Conservation (phyloP, 2,888 invertebrate genomes). For the Piscicola geometra region DNA sequence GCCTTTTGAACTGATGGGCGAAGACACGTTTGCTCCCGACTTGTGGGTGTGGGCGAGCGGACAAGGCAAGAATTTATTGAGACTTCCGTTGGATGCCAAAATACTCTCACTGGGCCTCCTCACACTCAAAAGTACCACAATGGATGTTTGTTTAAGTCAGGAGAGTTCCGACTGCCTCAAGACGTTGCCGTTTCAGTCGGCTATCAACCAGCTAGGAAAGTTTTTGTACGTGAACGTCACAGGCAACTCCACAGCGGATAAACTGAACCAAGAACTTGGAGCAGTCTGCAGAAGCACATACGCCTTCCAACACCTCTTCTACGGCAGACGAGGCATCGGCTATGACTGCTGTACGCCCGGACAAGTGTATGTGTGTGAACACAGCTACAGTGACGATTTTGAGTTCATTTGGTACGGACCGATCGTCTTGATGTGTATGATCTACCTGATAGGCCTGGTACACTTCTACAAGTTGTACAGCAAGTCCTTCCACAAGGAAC, state of each 20-base stretch:
- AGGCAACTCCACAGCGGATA: slow-evolving; percentile 17
- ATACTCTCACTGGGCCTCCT: slow-evolving; percentile 35
- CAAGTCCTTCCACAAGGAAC: slow-evolving; percentile 25
- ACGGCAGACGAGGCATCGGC: slow-evolving; percentile 31
- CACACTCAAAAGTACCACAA: slow-evolving; percentile 8
- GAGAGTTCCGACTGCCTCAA: slow-evolving; percentile 20
- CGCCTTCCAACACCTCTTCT: slow-evolving; percentile 34
- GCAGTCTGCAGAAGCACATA: slow-evolving; percentile 34
- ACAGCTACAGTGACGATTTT: slow-evolving; percentile 28
- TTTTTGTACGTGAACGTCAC: slow-evolving; percentile 34
- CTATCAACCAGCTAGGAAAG: slow-evolving; percentile 29
- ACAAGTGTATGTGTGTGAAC: slow-evolving; percentile 14
- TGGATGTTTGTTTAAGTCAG: slow-evolving; percentile 21
- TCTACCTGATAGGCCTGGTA: slow-evolving; percentile 32
- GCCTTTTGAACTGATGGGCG: neutral
- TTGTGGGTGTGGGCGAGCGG: slow-evolving; percentile 34
- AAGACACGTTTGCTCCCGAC: slow-evolving; percentile 34
- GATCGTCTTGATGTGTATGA: slow-evolving; percentile 32
- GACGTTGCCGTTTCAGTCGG: neutral
- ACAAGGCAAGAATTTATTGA: slow-evolving; percentile 34
- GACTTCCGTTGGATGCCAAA: slow-evolving; percentile 32
- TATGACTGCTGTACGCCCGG: slow-evolving; percentile 30
- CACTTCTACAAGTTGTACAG: slow-evolving; percentile 38
- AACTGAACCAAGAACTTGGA: slow-evolving; percentile 11
- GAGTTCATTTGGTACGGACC: slow-evolving; percentile 37